phyloP scores from a whole-genome alignment of 2,797 vertebrate species.

The Tinamus major region DNA sequence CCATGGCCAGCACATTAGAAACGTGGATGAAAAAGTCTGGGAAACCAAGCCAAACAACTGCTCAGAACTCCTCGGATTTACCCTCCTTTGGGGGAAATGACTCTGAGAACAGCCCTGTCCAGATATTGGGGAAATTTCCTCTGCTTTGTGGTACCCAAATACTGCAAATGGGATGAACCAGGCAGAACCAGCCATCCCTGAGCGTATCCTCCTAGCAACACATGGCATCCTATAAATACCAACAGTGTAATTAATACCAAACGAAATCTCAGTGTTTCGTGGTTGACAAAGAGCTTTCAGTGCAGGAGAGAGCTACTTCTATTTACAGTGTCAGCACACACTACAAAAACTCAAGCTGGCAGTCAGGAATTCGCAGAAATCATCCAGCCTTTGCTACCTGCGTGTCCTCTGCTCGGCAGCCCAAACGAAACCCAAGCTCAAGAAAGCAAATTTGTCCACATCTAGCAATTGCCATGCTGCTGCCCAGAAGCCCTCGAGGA shows the following conservation, averaged over 20 bases:
- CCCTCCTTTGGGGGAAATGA: not conserved
- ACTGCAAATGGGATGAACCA: not conserved
- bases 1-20: not conserved
- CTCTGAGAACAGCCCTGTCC: not conserved
- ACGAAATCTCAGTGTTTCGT: not conserved
- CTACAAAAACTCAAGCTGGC: not conserved
- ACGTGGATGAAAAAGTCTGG: not conserved
- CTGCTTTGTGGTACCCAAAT: not conserved
- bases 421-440: slow-evolving; percentile 1
- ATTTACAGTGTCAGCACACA: not conserved
- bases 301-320: not conserved
- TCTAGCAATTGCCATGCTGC: not conserved
- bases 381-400: not conserved
- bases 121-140: not conserved
- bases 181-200: not conserved
- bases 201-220: not conserved
- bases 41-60: not conserved
- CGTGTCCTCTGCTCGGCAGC: not conserved
- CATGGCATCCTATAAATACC: not conserved
- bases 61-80: not conserved
- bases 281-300: not conserved
- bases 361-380: not conserved
- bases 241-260: not conserved
- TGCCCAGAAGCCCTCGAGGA: not conserved
- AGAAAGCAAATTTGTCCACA: not conserved